Evolutionary conservation across 2,888 invertebrate species (phyloP), one percentile per base, ranked within the genome.

Genomic region (Dicyrtomina minuta): DNA sequence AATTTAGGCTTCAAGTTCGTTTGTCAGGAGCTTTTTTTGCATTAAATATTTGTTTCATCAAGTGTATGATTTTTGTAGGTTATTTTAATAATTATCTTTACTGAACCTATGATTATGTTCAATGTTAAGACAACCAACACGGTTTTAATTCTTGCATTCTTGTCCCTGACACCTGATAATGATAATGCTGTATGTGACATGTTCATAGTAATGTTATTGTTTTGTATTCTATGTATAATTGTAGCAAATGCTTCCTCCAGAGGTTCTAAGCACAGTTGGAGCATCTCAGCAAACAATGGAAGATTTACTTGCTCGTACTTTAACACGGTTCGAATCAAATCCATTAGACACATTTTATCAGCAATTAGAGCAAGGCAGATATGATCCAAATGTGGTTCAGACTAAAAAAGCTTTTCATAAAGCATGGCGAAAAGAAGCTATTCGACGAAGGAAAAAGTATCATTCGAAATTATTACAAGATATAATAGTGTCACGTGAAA

Each of bases 401-500:
- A 73, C 73, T 2, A 76, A 76, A 61, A 60, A 62, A 24, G 72
- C 71, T 33, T 74, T 78, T 43, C 70, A 72, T 53, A 69, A 70
- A 64, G 74, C 72, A 79, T 85, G 76, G 86, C 86, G 78, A 83
- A 84, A 73, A 51, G 77, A 77, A 53, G 70, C 74, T 12, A 41
- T 73, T 12, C 46, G 78, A 24, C 62, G 70, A 33, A 71, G 70
- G 27, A 73, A 74, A 76, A 82, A 84, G 62, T 85, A 86, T 78
- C 84, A 84, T 72, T 86, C 87, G 74, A 85, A 87, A 79, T 81
- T 92, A 68, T 83, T 92, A 79, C 87, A 88, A 75, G 90, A 91
- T 79, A 87, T 95, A 20, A 82, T 92, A 67, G 84, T 91, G 77
- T 90, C 91, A 17, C 85, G 92, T 75, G 73, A 73, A 51, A 71